These are phyloP conservation scores for Gastracanthus pulcherrimus DNA, from an alignment of 2,888 invertebrate genomes.

Conservation along the genomic window DNA sequence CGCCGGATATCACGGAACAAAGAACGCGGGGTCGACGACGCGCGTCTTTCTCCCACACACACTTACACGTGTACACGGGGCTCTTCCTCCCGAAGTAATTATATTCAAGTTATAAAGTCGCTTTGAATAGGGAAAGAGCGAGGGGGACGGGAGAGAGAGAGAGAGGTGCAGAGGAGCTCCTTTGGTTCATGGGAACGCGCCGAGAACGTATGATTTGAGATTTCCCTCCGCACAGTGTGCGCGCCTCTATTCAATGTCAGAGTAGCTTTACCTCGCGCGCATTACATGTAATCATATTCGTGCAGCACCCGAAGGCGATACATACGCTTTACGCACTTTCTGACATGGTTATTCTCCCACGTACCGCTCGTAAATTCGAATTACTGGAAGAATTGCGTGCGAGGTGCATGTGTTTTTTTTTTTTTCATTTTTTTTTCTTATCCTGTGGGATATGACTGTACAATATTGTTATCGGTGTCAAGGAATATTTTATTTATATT, in stretches of 20 bases:
- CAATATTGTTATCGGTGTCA: neutral
- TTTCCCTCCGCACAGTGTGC: neutral
- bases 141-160: neutral
- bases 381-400: neutral
- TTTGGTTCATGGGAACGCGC: constrained; percentile 43
- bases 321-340: neutral
- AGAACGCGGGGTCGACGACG: constrained; percentile 9
- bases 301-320: neutral
- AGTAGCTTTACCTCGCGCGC: neutral
- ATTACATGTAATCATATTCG: neutral
- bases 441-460: neutral
- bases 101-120: constrained; percentile 45
- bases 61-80: too few relatives aligned
- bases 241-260: constrained; percentile 13
- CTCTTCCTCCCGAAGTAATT: constrained; percentile 19
- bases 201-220: constrained; percentile 38
- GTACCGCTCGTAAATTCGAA: neutral
- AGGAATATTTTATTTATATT: neutral
- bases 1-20: constrained; percentile 43
- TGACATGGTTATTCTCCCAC: neutral
- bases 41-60: constrained; percentile 29
- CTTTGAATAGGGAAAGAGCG: constrained; percentile 12
- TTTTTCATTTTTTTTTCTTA: neutral
- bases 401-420: neutral
- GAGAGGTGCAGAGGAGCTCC: neutral